phyloP scores from a whole-genome alignment of 2,888 invertebrate species.

The Pterostichus niger region DNA sequence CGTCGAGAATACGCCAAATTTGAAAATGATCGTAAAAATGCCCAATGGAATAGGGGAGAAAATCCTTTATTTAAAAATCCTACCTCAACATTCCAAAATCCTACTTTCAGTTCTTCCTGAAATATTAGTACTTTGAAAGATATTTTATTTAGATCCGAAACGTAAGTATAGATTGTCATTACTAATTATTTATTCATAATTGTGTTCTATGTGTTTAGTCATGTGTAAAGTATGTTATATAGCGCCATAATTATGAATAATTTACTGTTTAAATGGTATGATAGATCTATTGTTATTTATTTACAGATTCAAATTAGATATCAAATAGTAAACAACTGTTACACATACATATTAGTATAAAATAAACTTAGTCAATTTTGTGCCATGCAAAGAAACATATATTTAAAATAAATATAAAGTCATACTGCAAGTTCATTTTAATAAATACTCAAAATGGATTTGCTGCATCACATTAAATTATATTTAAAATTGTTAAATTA shows the following conservation, averaged over 20 bases:
- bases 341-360: neutral
- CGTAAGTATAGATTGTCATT: constrained; percentile 55
- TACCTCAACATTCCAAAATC: constrained; percentile 89
- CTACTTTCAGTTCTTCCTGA: constrained; percentile 73
- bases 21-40: constrained; percentile 82
- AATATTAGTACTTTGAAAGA: neutral
- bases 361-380: neutral
- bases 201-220: neutral
- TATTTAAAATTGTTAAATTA: constrained; percentile 8
- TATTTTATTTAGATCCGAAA: too few species aligned
- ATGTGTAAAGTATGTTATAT: neutral
- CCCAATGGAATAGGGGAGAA: constrained; percentile 87
- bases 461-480: neutral
- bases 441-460: neutral
- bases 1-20: constrained; percentile 87
- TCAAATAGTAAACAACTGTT: too few species aligned
- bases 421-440: too few species aligned
- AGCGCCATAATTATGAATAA: too few species aligned
- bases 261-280: neutral
- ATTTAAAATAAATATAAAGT: too few species aligned
- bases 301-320: neutral
- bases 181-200: constrained; percentile 68
- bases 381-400: neutral
- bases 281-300: neutral
- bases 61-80: constrained; percentile 91